Base-by-base conservation (phyloP, 2,113 vertebrate genomes). In the Onychostruthus taczanowskii region DNA sequence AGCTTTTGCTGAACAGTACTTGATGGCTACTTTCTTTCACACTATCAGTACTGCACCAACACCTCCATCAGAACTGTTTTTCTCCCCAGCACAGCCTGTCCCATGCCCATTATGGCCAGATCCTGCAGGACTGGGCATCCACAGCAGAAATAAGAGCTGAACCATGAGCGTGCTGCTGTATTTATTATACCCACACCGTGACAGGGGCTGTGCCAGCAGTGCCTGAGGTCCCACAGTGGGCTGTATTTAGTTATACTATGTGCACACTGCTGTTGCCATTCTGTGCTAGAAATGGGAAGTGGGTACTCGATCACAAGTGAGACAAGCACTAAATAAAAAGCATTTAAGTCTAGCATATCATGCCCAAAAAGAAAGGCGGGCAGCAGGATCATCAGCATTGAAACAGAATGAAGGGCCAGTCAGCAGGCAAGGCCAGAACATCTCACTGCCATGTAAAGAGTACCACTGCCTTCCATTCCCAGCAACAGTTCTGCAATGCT, bases 131-230 rank as follows among this genome's bases (percentile, higher is more conserved):
- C 23, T 20, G 24, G n/a, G 8, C 44, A 44, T 22, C 31, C 55
- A 21, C 33, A 43, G 6, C 2, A 12, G 2, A 27, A 72, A 6
- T 13, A 12, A 72, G 13, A 88, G 53, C 63, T 41, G 28, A 41
- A 43, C 7, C 0, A 0, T 1, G 12, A 58, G 13, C 7, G 19
- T n/a, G 80, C 13, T 72, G 35, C 33, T 33, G 17, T 5, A 7
- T 4, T 1, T 17, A 11, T 30, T 35, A 41, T 1, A 49, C 8
- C 16, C 30, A 58, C 19, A 6, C 28, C 22, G 12, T 10, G 17
- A 55, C 44, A 63, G 1, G 1, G 2, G 23, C 56, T 52, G 33
- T 11, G 10, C 27, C 68, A 79, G 27, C 0, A 47, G 14, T 13
- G 43, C 37, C 52, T 5, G 4, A 72, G 9, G 14, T 28, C 31